Percentiles rank a stretch among this genome's conserved stretches.
phyloP scores from a whole-genome alignment of 1,140 invertebrate genomes.

The Drosophila sproati region DNA sequence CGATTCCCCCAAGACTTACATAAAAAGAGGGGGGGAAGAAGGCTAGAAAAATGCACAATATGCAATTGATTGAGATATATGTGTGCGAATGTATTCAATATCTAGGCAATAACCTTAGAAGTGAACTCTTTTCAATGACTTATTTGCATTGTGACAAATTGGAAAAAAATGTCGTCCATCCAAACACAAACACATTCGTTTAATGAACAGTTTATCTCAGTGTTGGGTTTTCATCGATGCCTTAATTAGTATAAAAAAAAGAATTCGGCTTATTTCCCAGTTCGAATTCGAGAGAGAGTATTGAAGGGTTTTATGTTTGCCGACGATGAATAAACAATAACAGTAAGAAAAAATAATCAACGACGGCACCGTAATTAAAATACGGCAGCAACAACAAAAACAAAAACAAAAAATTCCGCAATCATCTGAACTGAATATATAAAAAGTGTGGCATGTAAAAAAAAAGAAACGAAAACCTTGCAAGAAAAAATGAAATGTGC shows the following conservation, averaged over 20 bases:
- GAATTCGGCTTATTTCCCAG: conserved; percentile 10
- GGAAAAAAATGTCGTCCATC: background rate
- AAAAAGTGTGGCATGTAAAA: conserved; percentile 24
- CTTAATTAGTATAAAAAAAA: conserved; percentile 32
- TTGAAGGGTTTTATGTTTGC: conserved; percentile 10
- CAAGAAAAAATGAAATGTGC: conserved; percentile 30
- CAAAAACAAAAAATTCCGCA: conserved; percentile 1
- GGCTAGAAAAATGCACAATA: conserved; percentile 3
- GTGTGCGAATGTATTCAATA: background rate
- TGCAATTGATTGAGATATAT: conserved; percentile 32
- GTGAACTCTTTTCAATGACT: conserved; percentile 12
- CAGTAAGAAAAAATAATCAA: conserved; percentile 34
- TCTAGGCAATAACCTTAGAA: conserved; percentile 11
- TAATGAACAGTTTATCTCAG: conserved; percentile 9
- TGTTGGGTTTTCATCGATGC: conserved; percentile 11
- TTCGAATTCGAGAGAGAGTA: conserved; percentile 22
- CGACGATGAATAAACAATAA: conserved; percentile 4
- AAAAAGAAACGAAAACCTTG: conserved; percentile 8
- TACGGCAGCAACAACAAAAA: background rate
- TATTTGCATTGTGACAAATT: conserved; percentile 47
- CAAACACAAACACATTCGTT: background rate
- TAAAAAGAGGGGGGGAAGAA: conserved; percentile 19
- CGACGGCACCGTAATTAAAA: conserved; percentile 39
- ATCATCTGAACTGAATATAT: background rate
- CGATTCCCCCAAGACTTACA: conserved; percentile 33